phyloP scores from a whole-genome alignment of 2,888 invertebrate species.

The Alviniconcha strummeri region DNA sequence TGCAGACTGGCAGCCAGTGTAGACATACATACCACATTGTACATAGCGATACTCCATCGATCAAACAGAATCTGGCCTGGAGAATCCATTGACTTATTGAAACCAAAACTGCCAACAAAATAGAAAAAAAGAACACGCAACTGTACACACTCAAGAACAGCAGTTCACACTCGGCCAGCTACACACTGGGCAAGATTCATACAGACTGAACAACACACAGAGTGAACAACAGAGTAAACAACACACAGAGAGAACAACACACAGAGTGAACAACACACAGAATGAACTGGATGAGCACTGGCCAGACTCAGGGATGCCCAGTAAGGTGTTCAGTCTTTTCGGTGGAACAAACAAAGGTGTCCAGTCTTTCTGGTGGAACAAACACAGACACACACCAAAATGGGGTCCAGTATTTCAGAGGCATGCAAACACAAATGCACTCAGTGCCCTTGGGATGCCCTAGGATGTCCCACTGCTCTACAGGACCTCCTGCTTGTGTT shows the following conservation, averaged over 20 bases:
- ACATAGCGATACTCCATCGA: slow-evolving; percentile 97
- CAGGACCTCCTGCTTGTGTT: no score
- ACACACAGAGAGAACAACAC: neutral
- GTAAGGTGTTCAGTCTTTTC: no score
- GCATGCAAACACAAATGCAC: no score
- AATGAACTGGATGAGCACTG: no score
- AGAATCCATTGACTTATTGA: slow-evolving; percentile 98
- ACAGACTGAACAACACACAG: neutral
- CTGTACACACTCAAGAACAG: neutral
- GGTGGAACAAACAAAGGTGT: no score
- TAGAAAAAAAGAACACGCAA: slow-evolving; percentile 9
- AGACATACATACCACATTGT: slow-evolving; percentile 87
- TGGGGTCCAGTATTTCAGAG: no score
- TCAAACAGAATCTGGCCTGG: slow-evolving; percentile 99
- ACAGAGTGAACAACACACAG: neutral
- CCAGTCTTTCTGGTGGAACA: no score
- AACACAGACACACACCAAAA: no score
- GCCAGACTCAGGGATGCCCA: no score
- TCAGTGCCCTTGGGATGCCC: no score
- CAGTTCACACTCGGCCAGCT: neutral
- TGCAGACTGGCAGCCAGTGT: slow-evolving; percentile 2
- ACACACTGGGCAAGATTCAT: neutral
- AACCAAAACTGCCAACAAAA: slow-evolving; percentile 85
- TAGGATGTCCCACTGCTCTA: no score
- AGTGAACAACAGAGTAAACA: neutral